These are phyloP conservation scores for Alca torda DNA, from an alignment of 2,797 vertebrate genomes.

Conservation along the genomic window DNA sequence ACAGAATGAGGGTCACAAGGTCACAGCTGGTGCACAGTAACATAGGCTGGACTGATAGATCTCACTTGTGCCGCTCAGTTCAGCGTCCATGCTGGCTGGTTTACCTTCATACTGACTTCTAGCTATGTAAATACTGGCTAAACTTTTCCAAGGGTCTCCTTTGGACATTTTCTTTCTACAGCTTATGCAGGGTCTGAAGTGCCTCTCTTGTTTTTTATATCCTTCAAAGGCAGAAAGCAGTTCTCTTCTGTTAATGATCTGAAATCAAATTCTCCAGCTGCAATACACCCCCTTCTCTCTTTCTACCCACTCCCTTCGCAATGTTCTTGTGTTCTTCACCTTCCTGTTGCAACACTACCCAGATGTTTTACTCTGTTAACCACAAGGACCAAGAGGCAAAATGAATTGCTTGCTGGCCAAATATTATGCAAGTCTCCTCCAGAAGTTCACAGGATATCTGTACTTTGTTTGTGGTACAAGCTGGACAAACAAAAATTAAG, in stretches of 20 bases:
- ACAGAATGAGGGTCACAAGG: background rate
- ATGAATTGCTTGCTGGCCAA: background rate
- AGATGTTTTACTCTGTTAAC: background rate
- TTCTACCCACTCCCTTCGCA: background rate
- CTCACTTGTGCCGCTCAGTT: background rate
- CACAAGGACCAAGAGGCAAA: background rate
- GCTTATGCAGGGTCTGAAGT: background rate
- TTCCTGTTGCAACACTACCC: background rate
- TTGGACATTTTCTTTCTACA: background rate
- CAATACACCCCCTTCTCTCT: background rate
- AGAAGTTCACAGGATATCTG: background rate
- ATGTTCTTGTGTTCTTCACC: background rate
- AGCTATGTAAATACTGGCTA: background rate
- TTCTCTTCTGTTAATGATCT: background rate
- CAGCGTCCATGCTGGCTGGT: background rate
- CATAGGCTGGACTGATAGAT: background rate
- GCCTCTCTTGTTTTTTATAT: background rate
- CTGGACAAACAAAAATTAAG: background rate
- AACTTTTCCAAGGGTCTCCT: background rate
- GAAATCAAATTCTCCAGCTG: background rate
- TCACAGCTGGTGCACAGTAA: background rate
- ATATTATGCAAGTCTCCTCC: background rate
- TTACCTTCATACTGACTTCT: background rate
- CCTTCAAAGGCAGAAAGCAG: background rate
- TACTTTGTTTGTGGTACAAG: background rate